These are phyloP conservation scores for Volucella inanis DNA, from an alignment of 2,888 invertebrate species.

Conservation along the genomic window DNA sequence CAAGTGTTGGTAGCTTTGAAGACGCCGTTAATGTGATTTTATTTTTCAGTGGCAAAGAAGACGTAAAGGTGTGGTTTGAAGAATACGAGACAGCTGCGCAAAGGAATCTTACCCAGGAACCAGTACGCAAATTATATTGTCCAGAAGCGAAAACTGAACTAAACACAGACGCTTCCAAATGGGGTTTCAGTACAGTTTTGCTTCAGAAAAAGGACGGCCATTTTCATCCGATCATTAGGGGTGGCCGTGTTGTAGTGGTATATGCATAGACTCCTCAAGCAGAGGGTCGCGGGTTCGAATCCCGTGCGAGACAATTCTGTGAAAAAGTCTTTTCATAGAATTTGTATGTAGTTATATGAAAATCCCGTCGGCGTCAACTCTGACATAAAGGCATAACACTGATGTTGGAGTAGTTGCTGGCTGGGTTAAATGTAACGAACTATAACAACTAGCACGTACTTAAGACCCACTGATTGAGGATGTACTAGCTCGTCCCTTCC, in stretches of 20 bases:
- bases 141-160: constrained; percentile 5
- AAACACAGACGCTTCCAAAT: constrained; percentile 26
- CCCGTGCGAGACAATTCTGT: no score
- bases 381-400: no score
- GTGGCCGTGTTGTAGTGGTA: no score
- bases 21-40: constrained; percentile 18
- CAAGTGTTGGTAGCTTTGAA: constrained; percentile 9
- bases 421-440: no score
- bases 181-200: constrained; percentile 22
- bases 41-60: constrained; percentile 17
- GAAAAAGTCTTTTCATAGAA: no score
- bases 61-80: neutral
- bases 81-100: constrained; percentile 13
- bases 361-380: no score
- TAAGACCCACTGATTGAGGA: no score
- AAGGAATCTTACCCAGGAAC: constrained; percentile 14
- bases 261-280: neutral
- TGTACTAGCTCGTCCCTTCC: no score
- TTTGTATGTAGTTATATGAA: no score
- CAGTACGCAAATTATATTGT: neutral
- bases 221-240: constrained; percentile 6
- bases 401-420: no score
- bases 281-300: no score
- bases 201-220: constrained; percentile 11
- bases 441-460: no score